Conservation (phyloP, 2,888 invertebrate species). For the Cylindroiulus punctatus region DNA sequence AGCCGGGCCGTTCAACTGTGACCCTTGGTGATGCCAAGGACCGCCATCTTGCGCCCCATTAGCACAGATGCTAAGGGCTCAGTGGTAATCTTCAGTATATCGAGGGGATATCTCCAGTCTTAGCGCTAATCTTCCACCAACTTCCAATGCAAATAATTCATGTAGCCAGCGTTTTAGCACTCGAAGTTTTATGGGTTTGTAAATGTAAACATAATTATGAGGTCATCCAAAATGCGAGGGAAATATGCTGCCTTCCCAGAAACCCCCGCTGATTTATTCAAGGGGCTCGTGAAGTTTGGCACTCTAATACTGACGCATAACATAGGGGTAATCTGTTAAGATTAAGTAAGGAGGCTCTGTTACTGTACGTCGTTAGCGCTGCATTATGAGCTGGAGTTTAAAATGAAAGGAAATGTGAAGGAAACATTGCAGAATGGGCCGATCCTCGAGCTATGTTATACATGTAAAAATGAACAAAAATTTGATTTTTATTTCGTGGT, state of each 20-base stretch:
- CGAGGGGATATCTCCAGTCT: background rate
- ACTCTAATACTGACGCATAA: background rate
- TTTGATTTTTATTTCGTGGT: too few relatives aligned
- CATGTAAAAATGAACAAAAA: too few relatives aligned
- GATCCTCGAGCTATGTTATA: too few relatives aligned
- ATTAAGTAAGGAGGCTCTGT: background rate
- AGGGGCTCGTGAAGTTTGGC: background rate
- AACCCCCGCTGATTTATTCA: background rate
- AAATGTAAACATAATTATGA: conserved; percentile 37
- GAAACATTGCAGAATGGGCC: too few relatives aligned
- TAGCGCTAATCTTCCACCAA: background rate
- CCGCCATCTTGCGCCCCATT: background rate
- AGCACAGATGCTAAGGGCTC: background rate
- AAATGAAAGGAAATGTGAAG: background rate
- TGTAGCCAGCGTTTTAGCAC: background rate
- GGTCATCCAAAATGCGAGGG: background rate
- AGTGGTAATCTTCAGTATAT: background rate
- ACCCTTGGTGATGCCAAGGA: background rate
- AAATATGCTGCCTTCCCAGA: conserved; percentile 2
- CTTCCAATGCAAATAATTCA: conserved; percentile 25
- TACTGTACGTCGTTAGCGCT: background rate
- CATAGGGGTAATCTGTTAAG: conserved; percentile 9
- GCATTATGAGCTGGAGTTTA: background rate
- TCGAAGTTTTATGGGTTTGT: conserved; percentile 8
- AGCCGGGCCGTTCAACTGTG: background rate